phyloP scores from a whole-genome alignment of 2,797 vertebrate species.

The Furcifer pardalis region DNA sequence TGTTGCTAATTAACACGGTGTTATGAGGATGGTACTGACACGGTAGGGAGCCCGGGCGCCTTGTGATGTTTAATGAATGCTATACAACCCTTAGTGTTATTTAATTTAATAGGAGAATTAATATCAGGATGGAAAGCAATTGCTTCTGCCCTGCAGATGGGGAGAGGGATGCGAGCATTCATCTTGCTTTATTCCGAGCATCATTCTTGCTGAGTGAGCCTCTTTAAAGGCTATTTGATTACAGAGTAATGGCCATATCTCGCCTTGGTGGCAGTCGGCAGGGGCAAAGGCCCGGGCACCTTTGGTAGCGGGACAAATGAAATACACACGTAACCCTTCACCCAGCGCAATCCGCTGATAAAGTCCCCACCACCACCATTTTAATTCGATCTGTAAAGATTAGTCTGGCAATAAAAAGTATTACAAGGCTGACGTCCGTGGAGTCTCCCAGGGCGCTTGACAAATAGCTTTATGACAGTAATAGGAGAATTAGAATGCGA shows the following conservation, averaged over 20 bases:
- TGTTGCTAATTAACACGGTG: slow-evolving; percentile 54
- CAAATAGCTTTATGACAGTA: slow-evolving; percentile 82
- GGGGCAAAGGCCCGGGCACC: slow-evolving; percentile 21
- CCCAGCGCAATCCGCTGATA: slow-evolving; percentile 44
- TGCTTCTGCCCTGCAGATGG: slow-evolving; percentile 23
- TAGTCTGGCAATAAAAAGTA: slow-evolving; percentile 65
- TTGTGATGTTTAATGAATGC: slow-evolving; percentile 48
- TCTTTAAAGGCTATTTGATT: slow-evolving; percentile 49
- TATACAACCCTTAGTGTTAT: slow-evolving; percentile 34
- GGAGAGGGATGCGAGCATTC: slow-evolving; percentile 44
- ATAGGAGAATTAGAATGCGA: slow-evolving; percentile 81
- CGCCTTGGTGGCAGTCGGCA: background rate
- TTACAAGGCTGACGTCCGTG: slow-evolving; percentile 35
- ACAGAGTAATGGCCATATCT: background rate
- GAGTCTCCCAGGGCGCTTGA: slow-evolving; percentile 69
- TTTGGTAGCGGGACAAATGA: background rate
- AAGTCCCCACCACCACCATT: slow-evolving; percentile 67
- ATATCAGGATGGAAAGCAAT: slow-evolving; percentile 30
- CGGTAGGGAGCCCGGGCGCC: slow-evolving; percentile 40
- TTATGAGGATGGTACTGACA: slow-evolving; percentile 12
- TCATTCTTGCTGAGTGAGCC: slow-evolving; percentile 27
- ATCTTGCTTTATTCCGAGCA: slow-evolving; percentile 39
- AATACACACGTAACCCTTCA: slow-evolving; percentile 43
- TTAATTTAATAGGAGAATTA: slow-evolving; percentile 55
- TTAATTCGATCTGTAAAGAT: slow-evolving; percentile 80